Evolutionary conservation across 2,888 invertebrate species (phyloP).

Genomic region (Euplexia lucipara): DNA sequence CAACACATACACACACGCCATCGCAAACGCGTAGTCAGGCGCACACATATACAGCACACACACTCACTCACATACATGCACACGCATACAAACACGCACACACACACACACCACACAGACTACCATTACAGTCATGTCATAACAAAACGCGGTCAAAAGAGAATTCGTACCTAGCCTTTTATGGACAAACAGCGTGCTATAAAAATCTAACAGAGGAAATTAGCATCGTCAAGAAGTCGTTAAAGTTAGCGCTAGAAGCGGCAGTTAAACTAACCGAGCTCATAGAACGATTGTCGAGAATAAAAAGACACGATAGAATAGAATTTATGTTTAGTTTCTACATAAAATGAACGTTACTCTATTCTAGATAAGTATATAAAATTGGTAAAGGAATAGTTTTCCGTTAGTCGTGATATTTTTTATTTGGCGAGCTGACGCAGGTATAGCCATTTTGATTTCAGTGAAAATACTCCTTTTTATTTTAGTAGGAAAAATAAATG

Average conservation of each 20-base stretch:
- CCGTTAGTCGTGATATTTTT: background rate
- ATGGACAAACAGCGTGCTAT: constrained; percentile 16
- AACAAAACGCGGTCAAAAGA: background rate
- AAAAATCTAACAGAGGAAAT: constrained; percentile 44
- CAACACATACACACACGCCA: too few species aligned
- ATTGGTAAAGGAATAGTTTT: background rate
- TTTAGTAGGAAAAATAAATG: too few species aligned
- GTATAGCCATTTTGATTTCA: too few species aligned
- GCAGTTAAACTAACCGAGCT: constrained; percentile 45
- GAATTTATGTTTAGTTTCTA: constrained; percentile 5
- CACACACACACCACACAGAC: too few species aligned
- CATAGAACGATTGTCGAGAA: constrained; percentile 1
- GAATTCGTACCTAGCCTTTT: background rate
- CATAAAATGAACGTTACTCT: background rate
- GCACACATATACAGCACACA: too few species aligned
- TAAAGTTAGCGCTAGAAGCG: constrained; percentile 19
- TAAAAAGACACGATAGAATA: constrained; percentile 17
- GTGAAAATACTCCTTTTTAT: too few species aligned
- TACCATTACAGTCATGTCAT: background rate
- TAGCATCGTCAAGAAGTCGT: constrained; percentile 32
- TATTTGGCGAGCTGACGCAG: too few species aligned
- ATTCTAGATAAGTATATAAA: background rate
- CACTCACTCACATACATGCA: too few species aligned
- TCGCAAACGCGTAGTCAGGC: too few species aligned
- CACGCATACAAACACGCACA: too few species aligned